A percentile compares a stretch with the other conserved stretches of the same genome.
Evolutionary conservation across 2,888 invertebrate genomes (phyloP).

Genomic region (Himalopsyche kuldschensis): DNA sequence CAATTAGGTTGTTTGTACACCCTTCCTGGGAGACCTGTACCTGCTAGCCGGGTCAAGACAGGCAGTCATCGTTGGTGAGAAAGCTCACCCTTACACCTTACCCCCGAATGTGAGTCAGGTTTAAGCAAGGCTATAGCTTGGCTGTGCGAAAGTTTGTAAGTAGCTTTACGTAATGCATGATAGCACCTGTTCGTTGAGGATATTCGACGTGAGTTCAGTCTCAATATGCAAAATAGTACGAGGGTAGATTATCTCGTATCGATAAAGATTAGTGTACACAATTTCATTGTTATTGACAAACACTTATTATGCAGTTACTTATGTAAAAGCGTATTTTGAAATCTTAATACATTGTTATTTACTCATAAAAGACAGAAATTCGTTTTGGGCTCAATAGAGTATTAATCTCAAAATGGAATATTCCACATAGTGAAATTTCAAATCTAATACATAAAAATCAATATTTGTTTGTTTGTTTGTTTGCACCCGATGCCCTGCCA

Average conservation of each 20-base stretch:
- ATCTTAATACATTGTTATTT: too few species aligned
- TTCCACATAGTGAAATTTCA: too few species aligned
- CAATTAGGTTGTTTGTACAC: neutral
- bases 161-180: neutral
- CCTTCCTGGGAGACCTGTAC: neutral
- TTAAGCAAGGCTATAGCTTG: neutral
- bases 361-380: too few species aligned
- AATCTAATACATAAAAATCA: too few species aligned
- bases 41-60: neutral
- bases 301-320: too few species aligned
- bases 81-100: neutral
- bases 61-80: neutral
- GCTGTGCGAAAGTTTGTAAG: neutral
- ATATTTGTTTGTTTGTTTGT: too few species aligned
- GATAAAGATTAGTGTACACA: neutral
- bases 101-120: neutral
- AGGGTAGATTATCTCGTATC: neutral
- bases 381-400: too few species aligned
- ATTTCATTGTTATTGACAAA: too few species aligned
- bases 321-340: too few species aligned
- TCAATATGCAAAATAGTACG: neutral
- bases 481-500: too few species aligned
- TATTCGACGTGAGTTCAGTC: neutral
- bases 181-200: neutral
- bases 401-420: too few species aligned